Percentiles rank a stretch among this genome's conserved stretches.
Evolutionary conservation across 2,113 vertebrate species (phyloP).

Genomic region (Phaetusa simplex): DNA sequence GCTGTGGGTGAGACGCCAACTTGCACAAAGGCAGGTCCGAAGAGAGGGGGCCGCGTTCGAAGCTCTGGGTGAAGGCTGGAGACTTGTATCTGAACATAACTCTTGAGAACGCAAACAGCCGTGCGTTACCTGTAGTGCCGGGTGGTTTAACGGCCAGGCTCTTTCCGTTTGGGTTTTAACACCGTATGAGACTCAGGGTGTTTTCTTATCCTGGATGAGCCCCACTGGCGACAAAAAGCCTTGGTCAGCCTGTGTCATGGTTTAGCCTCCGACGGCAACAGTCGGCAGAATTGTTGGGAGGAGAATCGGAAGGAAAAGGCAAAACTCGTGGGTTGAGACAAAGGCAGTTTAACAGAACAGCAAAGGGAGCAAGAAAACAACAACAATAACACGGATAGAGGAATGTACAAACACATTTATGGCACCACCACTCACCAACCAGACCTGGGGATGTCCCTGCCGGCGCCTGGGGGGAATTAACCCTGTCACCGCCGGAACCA

Average conservation of each 20-base stretch:
- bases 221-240: not conserved
- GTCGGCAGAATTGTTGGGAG: too few relatives aligned
- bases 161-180: not conserved
- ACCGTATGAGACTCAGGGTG: fast-evolving
- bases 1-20: fast-evolving
- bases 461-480: too few relatives aligned
- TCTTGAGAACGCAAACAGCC: not conserved
- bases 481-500: too few relatives aligned
- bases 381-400: too few relatives aligned
- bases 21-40: not conserved
- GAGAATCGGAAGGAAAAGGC: too few relatives aligned
- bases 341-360: too few relatives aligned
- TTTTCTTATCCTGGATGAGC: not conserved
- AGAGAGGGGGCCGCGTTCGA: not conserved
- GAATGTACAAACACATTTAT: too few relatives aligned
- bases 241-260: not conserved
- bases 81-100: not conserved
- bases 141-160: not conserved
- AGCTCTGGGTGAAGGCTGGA: not conserved
- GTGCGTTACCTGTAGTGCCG: not conserved
- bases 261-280: too few relatives aligned
- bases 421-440: too few relatives aligned
- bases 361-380: too few relatives aligned
- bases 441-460: too few relatives aligned
- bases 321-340: too few relatives aligned